phyloP scores from a whole-genome alignment of 2,888 invertebrate genomes.

The Epinotia nisella region DNA sequence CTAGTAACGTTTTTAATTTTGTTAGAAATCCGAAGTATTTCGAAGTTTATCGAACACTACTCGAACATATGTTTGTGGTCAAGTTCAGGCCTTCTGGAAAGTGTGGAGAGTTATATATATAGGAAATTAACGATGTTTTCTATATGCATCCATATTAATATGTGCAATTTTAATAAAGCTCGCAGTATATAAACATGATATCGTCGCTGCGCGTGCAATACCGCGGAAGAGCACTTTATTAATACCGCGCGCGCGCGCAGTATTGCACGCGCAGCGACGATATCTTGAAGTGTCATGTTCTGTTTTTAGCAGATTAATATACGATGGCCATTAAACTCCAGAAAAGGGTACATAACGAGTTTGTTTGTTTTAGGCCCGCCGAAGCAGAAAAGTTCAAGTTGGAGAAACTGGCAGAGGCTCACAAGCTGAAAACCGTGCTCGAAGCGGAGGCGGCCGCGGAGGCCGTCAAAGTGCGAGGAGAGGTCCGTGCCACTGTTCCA shows the following conservation, averaged over 20 bases:
- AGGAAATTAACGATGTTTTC: not conserved
- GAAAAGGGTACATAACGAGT: not conserved
- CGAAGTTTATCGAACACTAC: not conserved
- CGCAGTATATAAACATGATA: not conserved
- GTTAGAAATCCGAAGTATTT: not conserved
- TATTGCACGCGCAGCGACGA: too few relatives aligned
- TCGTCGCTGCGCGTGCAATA: too few relatives aligned
- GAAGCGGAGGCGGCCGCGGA: slow-evolving; percentile 98
- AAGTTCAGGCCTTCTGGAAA: not conserved
- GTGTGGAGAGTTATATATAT: not conserved
- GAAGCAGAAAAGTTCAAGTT: slow-evolving; percentile 96
- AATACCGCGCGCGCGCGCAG: too few relatives aligned
- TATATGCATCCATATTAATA: not conserved
- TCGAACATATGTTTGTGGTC: not conserved
- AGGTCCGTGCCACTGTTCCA: slow-evolving; percentile 65
- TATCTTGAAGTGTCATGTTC: not conserved
- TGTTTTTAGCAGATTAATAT: not conserved
- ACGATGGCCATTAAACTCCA: not conserved
- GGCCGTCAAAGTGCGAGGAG: slow-evolving; percentile 91
- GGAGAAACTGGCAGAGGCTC: slow-evolving; percentile 97
- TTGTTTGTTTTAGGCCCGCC: slow-evolving; percentile 87
- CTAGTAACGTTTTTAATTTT: not conserved
- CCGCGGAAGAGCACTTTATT: too few relatives aligned
- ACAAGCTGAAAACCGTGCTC: slow-evolving; percentile 93
- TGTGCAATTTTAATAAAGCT: not conserved